These are phyloP conservation scores for Hypomecis atomaria DNA, from an alignment of 2,888 invertebrate species.

Conservation along the genomic window DNA sequence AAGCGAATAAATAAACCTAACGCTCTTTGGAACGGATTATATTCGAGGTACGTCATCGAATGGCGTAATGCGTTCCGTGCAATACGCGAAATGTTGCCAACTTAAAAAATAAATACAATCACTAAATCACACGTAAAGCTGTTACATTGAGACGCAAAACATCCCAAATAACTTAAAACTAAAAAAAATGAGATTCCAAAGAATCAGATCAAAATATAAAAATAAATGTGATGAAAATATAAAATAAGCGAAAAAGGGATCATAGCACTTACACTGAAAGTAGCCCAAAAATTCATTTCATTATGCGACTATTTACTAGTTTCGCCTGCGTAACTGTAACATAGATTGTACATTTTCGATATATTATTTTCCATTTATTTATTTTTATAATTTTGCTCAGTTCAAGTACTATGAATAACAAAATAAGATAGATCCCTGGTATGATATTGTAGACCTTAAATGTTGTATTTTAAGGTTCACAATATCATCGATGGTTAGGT, in stretches of 20 bases:
- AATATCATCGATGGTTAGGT: conserved; percentile 36
- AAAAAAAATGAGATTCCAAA: conserved; percentile 34
- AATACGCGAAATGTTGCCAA: conserved; percentile 20
- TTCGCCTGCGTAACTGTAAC: conserved; percentile 45
- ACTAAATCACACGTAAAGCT: conserved; percentile 29
- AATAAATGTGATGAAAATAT: conserved; percentile 41
- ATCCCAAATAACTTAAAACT: conserved; percentile 18
- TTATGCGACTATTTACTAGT: conserved; percentile 37
- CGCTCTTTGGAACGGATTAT: conserved; percentile 79
- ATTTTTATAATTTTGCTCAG: conserved; percentile 55
- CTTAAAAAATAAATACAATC: conserved; percentile 10
- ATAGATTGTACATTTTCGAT: conserved; percentile 43
- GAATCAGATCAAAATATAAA: conserved; percentile 24
- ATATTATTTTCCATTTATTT: conserved; percentile 30
- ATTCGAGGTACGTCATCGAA: conserved; percentile 61
- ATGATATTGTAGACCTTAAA: conserved; percentile 37
- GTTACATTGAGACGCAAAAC: conserved; percentile 13
- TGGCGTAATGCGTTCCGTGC: conserved; percentile 28
- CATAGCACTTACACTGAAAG: conserved; percentile 59
- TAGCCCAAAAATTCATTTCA: conserved; percentile 40
- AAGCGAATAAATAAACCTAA: conserved; percentile 72
- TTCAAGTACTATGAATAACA: conserved; percentile 55
- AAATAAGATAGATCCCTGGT: conserved; percentile 28
- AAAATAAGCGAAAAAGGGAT: conserved; percentile 42
- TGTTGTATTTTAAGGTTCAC: conserved; percentile 25